phyloP scores from a whole-genome alignment of 2,888 invertebrate genomes.

The Rutpela maculata region DNA sequence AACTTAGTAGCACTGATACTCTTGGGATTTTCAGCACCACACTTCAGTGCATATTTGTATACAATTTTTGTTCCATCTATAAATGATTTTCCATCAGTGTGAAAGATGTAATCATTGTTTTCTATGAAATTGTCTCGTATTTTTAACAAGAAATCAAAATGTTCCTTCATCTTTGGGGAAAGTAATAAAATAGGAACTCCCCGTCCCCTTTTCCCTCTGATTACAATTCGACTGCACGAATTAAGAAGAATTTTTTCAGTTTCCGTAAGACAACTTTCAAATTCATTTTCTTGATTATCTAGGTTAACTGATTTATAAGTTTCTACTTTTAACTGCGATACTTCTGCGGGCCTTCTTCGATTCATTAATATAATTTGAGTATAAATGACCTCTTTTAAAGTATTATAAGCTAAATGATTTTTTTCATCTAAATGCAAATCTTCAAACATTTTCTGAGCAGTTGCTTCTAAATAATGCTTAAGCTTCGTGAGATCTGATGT shows the following conservation, averaged over 20 bases:
- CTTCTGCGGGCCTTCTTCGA: slow-evolving; percentile 53
- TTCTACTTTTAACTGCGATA: slow-evolving; percentile 49
- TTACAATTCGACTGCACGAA: slow-evolving; percentile 48
- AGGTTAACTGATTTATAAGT: slow-evolving; percentile 46
- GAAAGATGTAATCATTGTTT: slow-evolving; percentile 42
- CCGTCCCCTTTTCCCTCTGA: slow-evolving; percentile 52
- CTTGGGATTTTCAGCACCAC: slow-evolving; percentile 38
- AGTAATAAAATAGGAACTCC: slow-evolving; percentile 50
- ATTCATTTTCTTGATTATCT: slow-evolving; percentile 41
- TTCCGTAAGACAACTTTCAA: slow-evolving; percentile 47
- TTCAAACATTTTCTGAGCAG: no score
- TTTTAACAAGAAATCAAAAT: slow-evolving; percentile 51
- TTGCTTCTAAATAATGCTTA: slow-evolving; percentile 51
- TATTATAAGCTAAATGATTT: no score
- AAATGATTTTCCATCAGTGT: slow-evolving; percentile 45
- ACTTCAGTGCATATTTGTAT: slow-evolving; percentile 51
- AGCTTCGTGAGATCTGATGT: no score
- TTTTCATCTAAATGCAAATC: no score
- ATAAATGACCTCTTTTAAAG: slow-evolving; percentile 53
- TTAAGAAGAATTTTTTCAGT: slow-evolving; percentile 52
- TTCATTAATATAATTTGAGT: slow-evolving; percentile 54
- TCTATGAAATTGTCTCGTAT: slow-evolving; percentile 46
- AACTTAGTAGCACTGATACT: slow-evolving; percentile 48
- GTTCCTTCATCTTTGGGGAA: slow-evolving; percentile 48
- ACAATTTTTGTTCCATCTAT: slow-evolving; percentile 54